Conservation (phyloP, 2,888 invertebrate species). For the Eurois occulta region DNA sequence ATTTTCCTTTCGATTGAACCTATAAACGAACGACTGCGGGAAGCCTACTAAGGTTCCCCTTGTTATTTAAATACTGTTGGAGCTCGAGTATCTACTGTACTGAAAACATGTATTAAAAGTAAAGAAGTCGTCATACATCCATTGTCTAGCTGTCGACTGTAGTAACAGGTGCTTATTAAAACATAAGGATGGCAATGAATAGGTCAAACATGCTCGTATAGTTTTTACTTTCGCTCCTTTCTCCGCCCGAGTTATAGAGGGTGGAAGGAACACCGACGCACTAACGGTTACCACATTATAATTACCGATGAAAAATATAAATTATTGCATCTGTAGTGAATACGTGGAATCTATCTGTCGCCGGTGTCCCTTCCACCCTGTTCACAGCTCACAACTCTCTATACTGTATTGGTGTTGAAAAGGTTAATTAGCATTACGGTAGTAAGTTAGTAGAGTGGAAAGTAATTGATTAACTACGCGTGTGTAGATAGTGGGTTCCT, state of each 20-base stretch:
- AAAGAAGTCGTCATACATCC: neutral
- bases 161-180: neutral
- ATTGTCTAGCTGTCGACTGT: neutral
- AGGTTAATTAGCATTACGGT: no score
- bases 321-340: no score
- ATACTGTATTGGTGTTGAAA: no score
- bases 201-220: neutral
- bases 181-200: neutral
- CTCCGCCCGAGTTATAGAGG: neutral
- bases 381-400: no score
- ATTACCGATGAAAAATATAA: no score
- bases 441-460: slow-evolving; percentile 2
- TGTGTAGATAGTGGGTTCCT: neutral
- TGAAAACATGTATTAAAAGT: no score
- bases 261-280: no score
- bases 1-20: neutral
- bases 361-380: no score
- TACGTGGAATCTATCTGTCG: no score
- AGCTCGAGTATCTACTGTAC: neutral
- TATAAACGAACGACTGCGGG: neutral
- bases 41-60: neutral
- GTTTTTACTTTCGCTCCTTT: neutral
- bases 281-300: no score
- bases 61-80: neutral
- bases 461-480: slow-evolving; percentile 18